Conservation (phyloP, 2,113 vertebrate species). For the Microcebus ravelobensis region DNA sequence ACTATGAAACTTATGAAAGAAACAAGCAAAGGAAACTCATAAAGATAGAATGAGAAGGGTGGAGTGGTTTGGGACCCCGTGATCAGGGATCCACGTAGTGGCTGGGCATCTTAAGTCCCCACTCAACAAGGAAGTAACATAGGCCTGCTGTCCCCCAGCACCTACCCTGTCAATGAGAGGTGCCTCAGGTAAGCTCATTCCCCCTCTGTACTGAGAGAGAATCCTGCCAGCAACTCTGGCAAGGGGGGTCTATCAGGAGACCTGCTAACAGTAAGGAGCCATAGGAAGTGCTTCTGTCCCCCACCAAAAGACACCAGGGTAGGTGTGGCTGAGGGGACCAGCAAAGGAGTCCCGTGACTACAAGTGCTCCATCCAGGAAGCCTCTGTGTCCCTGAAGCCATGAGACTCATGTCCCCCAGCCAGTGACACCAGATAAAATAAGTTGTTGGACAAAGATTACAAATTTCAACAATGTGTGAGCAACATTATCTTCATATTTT, state of each 20-base stretch:
- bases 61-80: too few species aligned
- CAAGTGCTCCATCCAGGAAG: not conserved
- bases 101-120: too few species aligned
- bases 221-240: not conserved
- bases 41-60: too few species aligned
- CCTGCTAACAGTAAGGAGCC: not conserved
- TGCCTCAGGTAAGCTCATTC: not conserved
- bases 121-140: too few species aligned
- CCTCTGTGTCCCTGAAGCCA: not conserved
- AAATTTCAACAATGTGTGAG: too few species aligned
- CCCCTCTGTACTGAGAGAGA: not conserved
- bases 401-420: not conserved
- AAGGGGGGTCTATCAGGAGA: not conserved
- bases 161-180: too few species aligned
- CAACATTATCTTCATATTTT: too few species aligned
- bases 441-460: not conserved
- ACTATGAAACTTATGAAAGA: not conserved
- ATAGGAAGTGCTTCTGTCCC: not conserved
- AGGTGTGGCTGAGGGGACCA: too few species aligned
- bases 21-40: not conserved
- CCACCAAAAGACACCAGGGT: too few species aligned
- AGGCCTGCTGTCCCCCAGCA: not conserved
- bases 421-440: not conserved
- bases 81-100: too few species aligned
- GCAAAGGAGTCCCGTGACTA: not conserved